phyloP scores from a whole-genome alignment of 53 echinoderm and acorn worm species.

The Temnopleurus reevesii region DNA sequence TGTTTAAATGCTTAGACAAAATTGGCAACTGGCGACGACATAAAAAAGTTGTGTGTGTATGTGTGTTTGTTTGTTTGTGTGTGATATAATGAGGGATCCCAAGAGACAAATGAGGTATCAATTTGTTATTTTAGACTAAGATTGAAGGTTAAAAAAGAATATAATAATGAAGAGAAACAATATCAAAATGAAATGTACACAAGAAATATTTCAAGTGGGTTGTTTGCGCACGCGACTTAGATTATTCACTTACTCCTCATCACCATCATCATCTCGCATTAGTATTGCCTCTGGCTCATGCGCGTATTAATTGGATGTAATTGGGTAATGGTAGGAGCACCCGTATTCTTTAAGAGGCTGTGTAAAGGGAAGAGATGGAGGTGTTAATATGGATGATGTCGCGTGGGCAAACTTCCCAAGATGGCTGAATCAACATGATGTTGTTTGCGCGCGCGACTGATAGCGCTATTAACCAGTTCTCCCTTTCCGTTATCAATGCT shows the following conservation, averaged over 20 bases:
- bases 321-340: conserved; percentile 52
- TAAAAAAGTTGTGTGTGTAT: no score
- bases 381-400: conserved; percentile 51
- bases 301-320: conserved; percentile 48
- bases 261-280: not conserved
- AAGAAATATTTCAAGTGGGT: no score
- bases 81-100: no score
- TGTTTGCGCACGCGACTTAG: not conserved
- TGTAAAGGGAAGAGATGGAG: conserved; percentile 41
- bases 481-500: not conserved
- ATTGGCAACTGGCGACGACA: no score
- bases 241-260: not conserved
- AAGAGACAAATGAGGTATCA: no score
- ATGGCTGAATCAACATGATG: conserved; percentile 37
- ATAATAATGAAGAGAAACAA: no score
- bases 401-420: conserved; percentile 32
- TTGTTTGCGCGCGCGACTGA: conserved; percentile 61
- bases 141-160: no score
- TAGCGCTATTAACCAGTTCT: conserved; percentile 44
- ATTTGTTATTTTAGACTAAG: no score
- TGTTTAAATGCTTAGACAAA: no score
- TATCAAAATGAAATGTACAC: not conserved
- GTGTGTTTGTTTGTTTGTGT: no score
- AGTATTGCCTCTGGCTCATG: not conserved
- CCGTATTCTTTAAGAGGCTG: conserved; percentile 17